Evolutionary conservation across 2,113 vertebrate genomes (phyloP).

Genomic region (Oncorhynchus tshawytscha): DNA sequence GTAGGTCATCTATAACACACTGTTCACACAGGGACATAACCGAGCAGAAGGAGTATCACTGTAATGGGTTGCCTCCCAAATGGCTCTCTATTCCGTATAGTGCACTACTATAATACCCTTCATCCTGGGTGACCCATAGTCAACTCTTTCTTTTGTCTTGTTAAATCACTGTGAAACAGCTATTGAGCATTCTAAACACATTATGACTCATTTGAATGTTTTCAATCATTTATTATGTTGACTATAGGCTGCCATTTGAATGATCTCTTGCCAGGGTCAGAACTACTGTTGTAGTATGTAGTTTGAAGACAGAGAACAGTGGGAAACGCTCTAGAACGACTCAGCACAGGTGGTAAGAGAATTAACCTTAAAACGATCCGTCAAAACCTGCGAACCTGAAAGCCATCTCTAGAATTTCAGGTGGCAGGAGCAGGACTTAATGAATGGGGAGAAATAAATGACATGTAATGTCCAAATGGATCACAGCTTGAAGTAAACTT

Average conservation of each 20-base stretch:
- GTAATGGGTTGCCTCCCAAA: neutral
- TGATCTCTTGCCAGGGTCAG: no score
- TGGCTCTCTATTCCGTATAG: no score
- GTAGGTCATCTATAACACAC: neutral
- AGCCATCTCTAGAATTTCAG: neutral
- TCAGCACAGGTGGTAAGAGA: conserved; percentile 17
- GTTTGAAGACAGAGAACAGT: neutral
- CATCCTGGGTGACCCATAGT: neutral
- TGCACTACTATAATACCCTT: no score
- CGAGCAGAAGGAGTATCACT: neutral
- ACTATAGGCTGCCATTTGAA: neutral
- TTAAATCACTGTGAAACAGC: no score
- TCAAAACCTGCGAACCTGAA: neutral
- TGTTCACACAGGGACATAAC: neutral
- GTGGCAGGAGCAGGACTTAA: conserved; percentile 2
- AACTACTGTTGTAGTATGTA: neutral
- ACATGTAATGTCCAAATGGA: conserved; percentile 19
- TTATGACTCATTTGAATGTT: neutral
- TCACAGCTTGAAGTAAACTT: conserved; percentile 28
- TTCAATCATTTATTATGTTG: neutral
- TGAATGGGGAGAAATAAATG: conserved; percentile 19
- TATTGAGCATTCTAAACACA: neutral
- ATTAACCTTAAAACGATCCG: neutral
- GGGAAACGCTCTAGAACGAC: neutral
- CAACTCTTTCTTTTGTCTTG: no score